These are phyloP conservation scores for Lampris megalopsis DNA, from an alignment of 2,113 vertebrate genomes.

Conservation along the genomic window DNA sequence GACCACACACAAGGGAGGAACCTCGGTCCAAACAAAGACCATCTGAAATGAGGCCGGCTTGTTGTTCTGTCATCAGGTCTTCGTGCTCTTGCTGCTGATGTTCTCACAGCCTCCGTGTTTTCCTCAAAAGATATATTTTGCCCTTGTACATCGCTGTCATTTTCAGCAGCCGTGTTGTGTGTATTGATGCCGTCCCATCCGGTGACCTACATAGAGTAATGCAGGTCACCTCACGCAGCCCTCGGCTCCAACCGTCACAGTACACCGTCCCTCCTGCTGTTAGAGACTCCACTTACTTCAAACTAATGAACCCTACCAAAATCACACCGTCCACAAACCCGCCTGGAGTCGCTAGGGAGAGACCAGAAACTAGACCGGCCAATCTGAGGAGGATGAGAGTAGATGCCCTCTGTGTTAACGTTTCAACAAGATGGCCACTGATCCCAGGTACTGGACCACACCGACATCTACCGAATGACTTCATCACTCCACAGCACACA, in stretches of 20 bases:
- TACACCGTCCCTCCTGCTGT: too few species aligned
- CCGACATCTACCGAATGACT: background rate
- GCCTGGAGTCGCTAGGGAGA: background rate
- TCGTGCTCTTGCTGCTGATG: background rate
- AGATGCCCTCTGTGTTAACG: background rate
- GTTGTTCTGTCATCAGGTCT: too few species aligned
- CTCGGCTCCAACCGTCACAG: too few species aligned
- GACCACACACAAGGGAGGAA: too few species aligned
- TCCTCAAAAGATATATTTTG: too few species aligned
- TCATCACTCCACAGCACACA: background rate
- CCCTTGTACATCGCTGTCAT: background rate
- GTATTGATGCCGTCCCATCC: background rate
- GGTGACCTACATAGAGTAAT: background rate
- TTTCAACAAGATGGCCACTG: background rate
- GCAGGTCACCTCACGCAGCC: background rate
- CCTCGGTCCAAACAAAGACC: too few species aligned
- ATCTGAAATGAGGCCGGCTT: too few species aligned
- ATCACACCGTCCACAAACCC: background rate
- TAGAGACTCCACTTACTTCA: background rate
- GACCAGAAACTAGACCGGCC: too few species aligned
- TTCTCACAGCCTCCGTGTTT: background rate
- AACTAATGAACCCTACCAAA: background rate
- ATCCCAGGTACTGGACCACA: background rate
- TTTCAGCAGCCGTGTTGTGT: background rate
- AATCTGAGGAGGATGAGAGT: background rate